Evolutionary conservation across 1,140 invertebrate genomes (phyloP).

Genomic region (Heliconius hermathena): DNA sequence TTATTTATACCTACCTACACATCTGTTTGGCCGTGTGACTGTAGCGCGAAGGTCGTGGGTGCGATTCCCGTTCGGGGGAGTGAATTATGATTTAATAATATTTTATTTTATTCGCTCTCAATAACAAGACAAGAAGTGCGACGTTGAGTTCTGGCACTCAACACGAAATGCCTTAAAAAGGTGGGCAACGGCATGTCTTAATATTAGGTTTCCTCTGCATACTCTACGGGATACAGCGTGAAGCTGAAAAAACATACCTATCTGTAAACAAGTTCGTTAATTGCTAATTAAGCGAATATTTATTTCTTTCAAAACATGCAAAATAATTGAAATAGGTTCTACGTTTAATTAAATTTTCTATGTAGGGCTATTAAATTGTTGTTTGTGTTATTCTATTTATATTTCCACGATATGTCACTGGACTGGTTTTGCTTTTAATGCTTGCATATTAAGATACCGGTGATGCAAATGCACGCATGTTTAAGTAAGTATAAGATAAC

Average conservation of each 20-base stretch:
- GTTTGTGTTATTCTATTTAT: constrained; percentile 34
- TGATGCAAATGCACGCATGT: constrained; percentile 28
- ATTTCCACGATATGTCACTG: constrained; percentile 32
- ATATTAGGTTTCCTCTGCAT: too few species aligned
- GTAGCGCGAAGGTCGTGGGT: too few species aligned
- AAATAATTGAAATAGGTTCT: not conserved
- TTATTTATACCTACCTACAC: not conserved
- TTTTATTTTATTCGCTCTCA: too few species aligned
- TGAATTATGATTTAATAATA: too few species aligned
- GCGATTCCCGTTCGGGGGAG: too few species aligned
- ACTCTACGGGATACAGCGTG: too few species aligned
- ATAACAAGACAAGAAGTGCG: too few species aligned
- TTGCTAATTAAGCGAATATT: not conserved
- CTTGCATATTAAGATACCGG: constrained; percentile 27
- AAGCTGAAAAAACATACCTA: not conserved
- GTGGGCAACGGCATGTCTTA: too few species aligned
- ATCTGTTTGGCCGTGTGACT: not conserved
- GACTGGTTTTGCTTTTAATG: constrained; percentile 39
- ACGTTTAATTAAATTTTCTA: not conserved
- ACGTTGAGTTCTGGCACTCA: too few species aligned
- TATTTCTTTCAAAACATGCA: not conserved
- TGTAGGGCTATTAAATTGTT: constrained; percentile 6
- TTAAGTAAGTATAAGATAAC: constrained; percentile 8
- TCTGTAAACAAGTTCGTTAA: constrained; percentile 24
- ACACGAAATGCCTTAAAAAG: too few species aligned